Evolutionary conservation across 2,888 invertebrate species (phyloP).

Genomic region (Pyrocoelia pectoralis): DNA sequence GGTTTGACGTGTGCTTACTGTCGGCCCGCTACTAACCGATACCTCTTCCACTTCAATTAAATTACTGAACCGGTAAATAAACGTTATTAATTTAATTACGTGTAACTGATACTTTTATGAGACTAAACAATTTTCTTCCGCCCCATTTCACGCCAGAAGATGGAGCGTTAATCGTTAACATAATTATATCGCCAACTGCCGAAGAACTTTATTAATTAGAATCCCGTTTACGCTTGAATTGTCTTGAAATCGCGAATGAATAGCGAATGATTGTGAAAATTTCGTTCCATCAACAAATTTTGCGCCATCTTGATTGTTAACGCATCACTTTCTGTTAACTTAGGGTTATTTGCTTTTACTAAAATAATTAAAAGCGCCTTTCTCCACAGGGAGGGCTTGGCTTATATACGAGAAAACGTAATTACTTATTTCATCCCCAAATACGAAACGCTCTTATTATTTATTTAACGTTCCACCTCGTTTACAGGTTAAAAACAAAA

Average conservation of each 20-base stretch:
- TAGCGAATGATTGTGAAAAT: not conserved
- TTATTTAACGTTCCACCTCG: too few species aligned
- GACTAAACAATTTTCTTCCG: not conserved
- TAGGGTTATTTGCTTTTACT: not conserved
- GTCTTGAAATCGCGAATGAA: not conserved
- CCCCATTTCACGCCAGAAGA: not conserved
- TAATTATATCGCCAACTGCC: too few species aligned
- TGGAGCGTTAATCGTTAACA: not conserved
- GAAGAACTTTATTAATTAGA: too few species aligned
- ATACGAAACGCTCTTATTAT: too few species aligned
- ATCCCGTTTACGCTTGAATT: not conserved
- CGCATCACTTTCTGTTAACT: not conserved
- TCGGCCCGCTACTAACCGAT: slow-evolving; percentile 45
- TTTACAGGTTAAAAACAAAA: too few species aligned
- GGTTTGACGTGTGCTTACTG: slow-evolving; percentile 38
- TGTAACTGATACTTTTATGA: not conserved
- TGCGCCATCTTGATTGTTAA: not conserved
- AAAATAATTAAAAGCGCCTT: not conserved
- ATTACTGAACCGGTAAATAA: slow-evolving; percentile 50
- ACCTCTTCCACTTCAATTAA: slow-evolving; percentile 47
- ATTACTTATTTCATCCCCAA: too few species aligned
- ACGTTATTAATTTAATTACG: slow-evolving; percentile 32
- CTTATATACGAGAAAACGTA: too few species aligned
- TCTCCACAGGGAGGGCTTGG: too few species aligned
- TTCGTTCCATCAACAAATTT: not conserved